Evolutionary conservation across 2,797 vertebrate genomes (phyloP), one percentile per base, ranked within the genome.

Genomic region (Crocodylus rhombifer): DNA sequence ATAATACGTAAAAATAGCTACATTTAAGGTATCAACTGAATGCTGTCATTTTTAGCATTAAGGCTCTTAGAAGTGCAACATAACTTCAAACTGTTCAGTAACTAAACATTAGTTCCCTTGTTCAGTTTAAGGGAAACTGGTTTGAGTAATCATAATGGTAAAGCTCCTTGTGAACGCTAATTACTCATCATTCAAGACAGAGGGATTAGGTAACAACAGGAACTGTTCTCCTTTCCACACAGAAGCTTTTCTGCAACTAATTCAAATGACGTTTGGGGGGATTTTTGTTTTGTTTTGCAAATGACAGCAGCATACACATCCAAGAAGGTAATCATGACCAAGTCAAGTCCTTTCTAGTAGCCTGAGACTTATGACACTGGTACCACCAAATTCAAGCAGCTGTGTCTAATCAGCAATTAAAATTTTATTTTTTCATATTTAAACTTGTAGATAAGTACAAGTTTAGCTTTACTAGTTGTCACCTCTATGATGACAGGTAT

Each of bases 271-370:
- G 9, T 51, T 51, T 11, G 42, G 42, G 11, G 42, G 42, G 42
- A 5, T 67, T 67, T 36, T 71, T 36, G 14, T 7, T 25, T 20
- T 71, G 23, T 33, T 36, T 42, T 21, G 18, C 69, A 25, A 14
- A 36, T 84, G 73, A 86, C 89, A 93, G 80, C 87, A 89, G 57
- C 88, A 82, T 42, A 14, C 8, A 58, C 77, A 33, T 71, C 82
- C 76, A 92, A 65, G 61, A 90, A 80, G 30, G 4, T n/a, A 82
- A 80, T 71, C 69, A 71, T 23, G 36, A 71, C 14, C 14, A 18
- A 23, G 65, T 69, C 42, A 33, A 18, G 67, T 71, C 42, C 6
- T 20, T 69, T 69, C 18, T 36, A 36, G 33, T 33, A 23, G 14
- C 69, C 36, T 71, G 15, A 14, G 25, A 36, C 21, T 30, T 25